These are phyloP conservation scores for Euphydryas editha DNA, from an alignment of 2,888 invertebrate genomes.

Conservation along the genomic window DNA sequence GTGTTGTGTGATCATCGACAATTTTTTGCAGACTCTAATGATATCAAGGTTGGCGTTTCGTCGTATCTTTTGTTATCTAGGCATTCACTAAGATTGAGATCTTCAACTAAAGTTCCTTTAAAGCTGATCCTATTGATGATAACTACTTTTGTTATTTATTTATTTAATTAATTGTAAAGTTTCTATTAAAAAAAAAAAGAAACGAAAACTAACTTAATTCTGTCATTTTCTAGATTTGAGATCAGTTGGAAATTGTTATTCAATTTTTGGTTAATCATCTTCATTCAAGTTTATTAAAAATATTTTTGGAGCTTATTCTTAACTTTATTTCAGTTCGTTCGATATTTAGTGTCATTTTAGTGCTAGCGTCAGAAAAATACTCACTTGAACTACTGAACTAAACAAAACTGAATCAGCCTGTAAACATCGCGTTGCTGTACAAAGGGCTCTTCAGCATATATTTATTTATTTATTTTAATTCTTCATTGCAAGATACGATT, in stretches of 20 bases:
- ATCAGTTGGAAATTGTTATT: too few relatives aligned
- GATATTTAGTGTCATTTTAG: too few relatives aligned
- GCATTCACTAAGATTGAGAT: slow-evolving; percentile 29
- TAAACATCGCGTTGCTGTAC: too few relatives aligned
- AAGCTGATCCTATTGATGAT: background rate
- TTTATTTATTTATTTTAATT: too few relatives aligned
- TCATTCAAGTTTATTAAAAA: background rate
- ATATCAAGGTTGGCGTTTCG: slow-evolving; percentile 31
- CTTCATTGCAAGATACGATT: too few relatives aligned
- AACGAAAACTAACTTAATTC: too few relatives aligned
- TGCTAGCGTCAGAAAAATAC: too few relatives aligned
- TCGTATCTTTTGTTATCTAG: slow-evolving; percentile 37
- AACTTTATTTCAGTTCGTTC: background rate
- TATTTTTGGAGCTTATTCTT: background rate
- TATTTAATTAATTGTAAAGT: background rate
- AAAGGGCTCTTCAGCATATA: too few relatives aligned
- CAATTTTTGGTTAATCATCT: too few relatives aligned
- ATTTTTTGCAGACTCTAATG: slow-evolving; percentile 22
- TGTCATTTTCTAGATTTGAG: too few relatives aligned
- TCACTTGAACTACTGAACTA: too few relatives aligned
- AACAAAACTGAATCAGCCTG: too few relatives aligned
- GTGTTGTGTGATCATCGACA: slow-evolving; percentile 19
- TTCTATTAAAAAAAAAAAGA: background rate
- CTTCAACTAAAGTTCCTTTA: slow-evolving; percentile 26
- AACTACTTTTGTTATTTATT: background rate